Conservation (phyloP, 2,113 vertebrate genomes). For the human (Homo sapiens) region GRCh38 chrX:29445501-29446000, state of each 20-base stretch:
- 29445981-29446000: background rate
- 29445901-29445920: conserved; percentile 16
- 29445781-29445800: background rate
- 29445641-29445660: background rate
- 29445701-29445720: background rate
- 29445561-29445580: conserved; percentile 41
- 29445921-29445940: background rate
- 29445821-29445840: background rate
- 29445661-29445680: background rate
- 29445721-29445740: background rate
- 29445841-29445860: background rate
- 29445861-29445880: conserved; percentile 4
- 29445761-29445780: background rate
- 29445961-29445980: background rate
- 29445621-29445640: conserved; percentile 24
- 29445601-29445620: background rate
- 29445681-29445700: background rate
- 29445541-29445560: conserved; percentile 45
- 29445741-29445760: conserved; percentile 17
- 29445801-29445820: background rate
- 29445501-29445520: background rate
- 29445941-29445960: conserved; percentile 31
- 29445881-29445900: background rate
- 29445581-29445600: conserved; percentile 21
- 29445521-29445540: background rate